phyloP scores from a whole-genome alignment of 2,888 invertebrate species.

The Parasteatoda lunata region DNA sequence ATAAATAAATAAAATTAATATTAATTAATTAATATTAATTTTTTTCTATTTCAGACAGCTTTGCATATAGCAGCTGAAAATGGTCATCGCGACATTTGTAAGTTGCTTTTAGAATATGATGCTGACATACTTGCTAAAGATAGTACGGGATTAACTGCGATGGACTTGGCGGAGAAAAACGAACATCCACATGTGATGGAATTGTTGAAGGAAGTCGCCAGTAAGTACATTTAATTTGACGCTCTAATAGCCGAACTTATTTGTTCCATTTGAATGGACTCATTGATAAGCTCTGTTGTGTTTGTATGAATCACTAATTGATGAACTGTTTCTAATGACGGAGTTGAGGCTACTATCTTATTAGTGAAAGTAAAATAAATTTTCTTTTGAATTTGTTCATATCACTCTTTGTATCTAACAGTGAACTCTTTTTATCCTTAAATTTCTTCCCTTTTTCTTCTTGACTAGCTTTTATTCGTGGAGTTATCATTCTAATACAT shows the following conservation, averaged over 20 bases:
- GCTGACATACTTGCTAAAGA: slow-evolving; percentile 81
- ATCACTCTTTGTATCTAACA: too few species aligned
- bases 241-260: not conserved
- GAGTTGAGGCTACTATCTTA: too few species aligned
- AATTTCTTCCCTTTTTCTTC: too few species aligned
- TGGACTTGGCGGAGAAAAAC: slow-evolving; percentile 82
- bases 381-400: too few species aligned
- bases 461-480: too few species aligned
- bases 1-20: not conserved
- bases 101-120: slow-evolving; percentile 80
- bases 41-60: slow-evolving; percentile 79
- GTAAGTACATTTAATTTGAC: slow-evolving; percentile 74
- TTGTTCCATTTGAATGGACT: not conserved
- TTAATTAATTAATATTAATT: not conserved
- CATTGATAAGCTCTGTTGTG: not conserved
- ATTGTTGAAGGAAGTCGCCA: slow-evolving; percentile 80
- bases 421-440: too few species aligned
- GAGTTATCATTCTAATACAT: too few species aligned
- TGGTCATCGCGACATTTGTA: slow-evolving; percentile 83
- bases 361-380: too few species aligned
- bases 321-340: too few species aligned
- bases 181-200: slow-evolving; percentile 81
- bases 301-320: not conserved
- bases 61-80: slow-evolving; percentile 87
- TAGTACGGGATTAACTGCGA: slow-evolving; percentile 82